Conservation (phyloP, 2,113 vertebrate genomes). For the Salvator merianae region DNA sequence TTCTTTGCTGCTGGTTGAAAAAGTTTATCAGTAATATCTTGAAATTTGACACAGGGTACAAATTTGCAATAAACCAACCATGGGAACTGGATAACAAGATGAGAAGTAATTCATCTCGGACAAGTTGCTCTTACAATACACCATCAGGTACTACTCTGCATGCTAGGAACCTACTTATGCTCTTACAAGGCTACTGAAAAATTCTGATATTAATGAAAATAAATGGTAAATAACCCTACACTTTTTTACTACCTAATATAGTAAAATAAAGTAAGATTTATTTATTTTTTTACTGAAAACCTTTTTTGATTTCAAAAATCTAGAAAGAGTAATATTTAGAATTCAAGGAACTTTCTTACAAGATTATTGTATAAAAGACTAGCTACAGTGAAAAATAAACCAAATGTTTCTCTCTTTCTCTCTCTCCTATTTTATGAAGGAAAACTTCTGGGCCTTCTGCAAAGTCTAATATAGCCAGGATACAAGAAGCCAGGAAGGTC, state of each 20-base stretch:
- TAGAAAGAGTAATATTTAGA: slow-evolving; percentile 99
- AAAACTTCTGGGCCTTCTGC: slow-evolving; percentile 96
- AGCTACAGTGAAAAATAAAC: slow-evolving; percentile 99
- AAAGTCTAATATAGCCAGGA: slow-evolving; percentile 95
- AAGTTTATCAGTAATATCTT: slow-evolving; percentile 92
- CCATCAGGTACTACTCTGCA: slow-evolving; percentile 86
- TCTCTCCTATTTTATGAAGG: slow-evolving; percentile 93
- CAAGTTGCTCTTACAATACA: slow-evolving; percentile 88
- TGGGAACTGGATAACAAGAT: slow-evolving; percentile 87
- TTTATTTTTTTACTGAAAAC: slow-evolving; percentile 99
- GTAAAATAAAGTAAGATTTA: slow-evolving; percentile 99
- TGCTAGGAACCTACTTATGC: slow-evolving; percentile 89
- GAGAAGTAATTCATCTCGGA: slow-evolving; percentile 87
- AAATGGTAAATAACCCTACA: slow-evolving; percentile 98
- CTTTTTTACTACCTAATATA: slow-evolving; percentile 99
- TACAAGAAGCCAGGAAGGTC: slow-evolving; percentile 83
- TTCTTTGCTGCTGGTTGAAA: slow-evolving; percentile 86
- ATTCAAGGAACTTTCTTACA: slow-evolving; percentile 99
- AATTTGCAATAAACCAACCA: slow-evolving; percentile 91
- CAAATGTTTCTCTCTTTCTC: slow-evolving; percentile 93
- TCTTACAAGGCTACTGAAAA: slow-evolving; percentile 91
- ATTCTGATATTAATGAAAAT: slow-evolving; percentile 94
- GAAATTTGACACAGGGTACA: slow-evolving; percentile 92
- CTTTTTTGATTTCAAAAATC: slow-evolving; percentile 99
- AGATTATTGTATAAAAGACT: slow-evolving; percentile 99